Base-by-base conservation (phyloP, 2,113 vertebrate genomes). In the Megaptera novaeangliae region DNA sequence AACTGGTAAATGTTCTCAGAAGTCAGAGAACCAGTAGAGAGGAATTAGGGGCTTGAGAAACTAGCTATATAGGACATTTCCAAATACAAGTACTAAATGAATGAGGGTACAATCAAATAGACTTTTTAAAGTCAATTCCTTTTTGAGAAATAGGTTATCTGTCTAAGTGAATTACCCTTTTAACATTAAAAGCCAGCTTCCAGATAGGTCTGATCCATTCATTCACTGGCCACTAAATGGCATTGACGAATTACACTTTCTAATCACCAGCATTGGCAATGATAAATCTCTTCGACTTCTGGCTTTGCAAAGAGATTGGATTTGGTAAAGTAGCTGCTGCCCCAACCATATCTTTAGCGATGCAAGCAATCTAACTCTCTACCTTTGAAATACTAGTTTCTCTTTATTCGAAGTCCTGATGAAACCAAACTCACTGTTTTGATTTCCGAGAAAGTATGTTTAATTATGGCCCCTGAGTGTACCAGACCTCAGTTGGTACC, bases 101-200 rank as follows among this genome's bases (percentile, higher is more conserved):
- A 96, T 78, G 57, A 86, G 29, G 34, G n/a, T 74, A 13, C 55
- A 93, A 91, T 97, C 95, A 97, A 97, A 96, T 46, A 92, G 89
- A 96, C 89, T 96, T 97, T 97, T 97, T 94, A 91, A 97, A 96
- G 95, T 98, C 89, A 96, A 94, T 98, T 96, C 41, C 61, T 95
- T 86, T 93, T 82, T 98, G 57, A 92, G 75, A 97, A 97, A 97
- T 96, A 95, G 95, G 96, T 97, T 95, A 95, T 96, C 85, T 93
- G 78, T 95, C 88, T 93, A 75, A 63, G 89, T 68, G 80, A 96
- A 97, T 95, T 97, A 89, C 15, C 63, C 11, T 75, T 95, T 90
- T 83, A 95, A 96, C 82, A 84, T 94, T 94, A 97, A 97, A 89
- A 97, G 64, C 69, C 89, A 92, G 75, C 84, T 88, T 92, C 89